Evolutionary conservation across 2,797 vertebrate genomes (phyloP).

Genomic region (Diglossa cyanea): DNA sequence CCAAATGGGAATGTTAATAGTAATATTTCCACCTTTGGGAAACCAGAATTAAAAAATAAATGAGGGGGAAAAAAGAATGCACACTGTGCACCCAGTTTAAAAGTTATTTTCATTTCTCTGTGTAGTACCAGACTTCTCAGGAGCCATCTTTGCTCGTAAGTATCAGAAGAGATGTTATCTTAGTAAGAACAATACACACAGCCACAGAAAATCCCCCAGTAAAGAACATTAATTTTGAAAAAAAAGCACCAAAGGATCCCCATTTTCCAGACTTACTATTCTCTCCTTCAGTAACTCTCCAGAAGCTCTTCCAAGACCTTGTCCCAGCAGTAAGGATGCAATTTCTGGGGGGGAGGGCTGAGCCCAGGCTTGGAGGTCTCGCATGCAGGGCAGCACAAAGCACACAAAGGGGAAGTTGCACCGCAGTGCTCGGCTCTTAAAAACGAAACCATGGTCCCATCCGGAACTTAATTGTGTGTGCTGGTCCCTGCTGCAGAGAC

Average conservation of each 20-base stretch:
- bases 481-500: neutral
- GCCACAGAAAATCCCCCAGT: neutral
- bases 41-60: neutral
- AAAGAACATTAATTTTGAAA: neutral
- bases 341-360: neutral
- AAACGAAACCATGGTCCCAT: neutral
- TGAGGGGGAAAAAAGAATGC: neutral
- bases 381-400: neutral
- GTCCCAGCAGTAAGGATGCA: neutral
- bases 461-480: neutral
- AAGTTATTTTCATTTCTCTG: neutral
- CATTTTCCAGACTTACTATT: neutral
- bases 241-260: neutral
- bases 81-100: neutral
- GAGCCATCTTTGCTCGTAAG: neutral
- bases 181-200: neutral
- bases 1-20: neutral
- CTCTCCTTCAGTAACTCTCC: neutral
- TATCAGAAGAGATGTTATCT: neutral
- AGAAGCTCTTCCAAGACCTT: neutral
- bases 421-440: rapidly evolving
- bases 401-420: neutral
- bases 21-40: neutral
- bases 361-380: neutral
- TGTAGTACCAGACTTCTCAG: neutral